Base-by-base conservation (phyloP, 2,113 vertebrate species). In the Pandion haliaetus region DNA sequence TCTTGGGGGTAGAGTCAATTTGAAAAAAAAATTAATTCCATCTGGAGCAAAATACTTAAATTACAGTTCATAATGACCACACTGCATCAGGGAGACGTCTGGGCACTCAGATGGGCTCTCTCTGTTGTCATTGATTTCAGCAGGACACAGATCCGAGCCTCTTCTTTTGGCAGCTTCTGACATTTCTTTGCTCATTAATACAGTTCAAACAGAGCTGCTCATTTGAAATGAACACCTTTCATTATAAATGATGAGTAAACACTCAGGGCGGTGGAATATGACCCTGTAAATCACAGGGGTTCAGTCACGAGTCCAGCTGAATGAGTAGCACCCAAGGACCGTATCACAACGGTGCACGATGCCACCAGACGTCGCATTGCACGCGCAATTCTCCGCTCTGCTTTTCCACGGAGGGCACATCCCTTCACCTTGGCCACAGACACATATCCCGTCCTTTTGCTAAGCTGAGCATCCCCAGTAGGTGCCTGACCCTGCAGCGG, bases 271-370 rank as follows among this genome's bases (percentile, higher is more conserved):
- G 62, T 17, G 62, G 55, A 19, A 80, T 36, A 25, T 4, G 45
- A 70, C 40, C 62, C 52, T 9, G 23, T 4, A 44, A 36, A 15
- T 7, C 24, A 26, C 72, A 45, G 42, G 54, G 59, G 20, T 20
- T 3, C 19, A 2, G 47, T 1, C 19, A 19, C 3, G 2, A 17
- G 28, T 15, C 57, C 52, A 23, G 61, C 14, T 8, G 52, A 20
- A 65, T 6, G 14, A 5, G 4, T 4, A 36, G 34, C 54, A 36
- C 34, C 52, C 67, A 49, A 18, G 45, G 54, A 31, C 38, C 6
- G 3, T 0, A 17, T 5, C 29, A 5, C 57, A 10, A 14, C 0
- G 1, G 44, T 3, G 50, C 7, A 2, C 1, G 6, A 34, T 36
- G 78, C n/a, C 65, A 29, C 67, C 62, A 38, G 49, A 15, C n/a